Evolutionary conservation across 2,113 vertebrate genomes (phyloP), one percentile per base, ranked within the genome.

Genomic region (Triplophysa siluroides): DNA sequence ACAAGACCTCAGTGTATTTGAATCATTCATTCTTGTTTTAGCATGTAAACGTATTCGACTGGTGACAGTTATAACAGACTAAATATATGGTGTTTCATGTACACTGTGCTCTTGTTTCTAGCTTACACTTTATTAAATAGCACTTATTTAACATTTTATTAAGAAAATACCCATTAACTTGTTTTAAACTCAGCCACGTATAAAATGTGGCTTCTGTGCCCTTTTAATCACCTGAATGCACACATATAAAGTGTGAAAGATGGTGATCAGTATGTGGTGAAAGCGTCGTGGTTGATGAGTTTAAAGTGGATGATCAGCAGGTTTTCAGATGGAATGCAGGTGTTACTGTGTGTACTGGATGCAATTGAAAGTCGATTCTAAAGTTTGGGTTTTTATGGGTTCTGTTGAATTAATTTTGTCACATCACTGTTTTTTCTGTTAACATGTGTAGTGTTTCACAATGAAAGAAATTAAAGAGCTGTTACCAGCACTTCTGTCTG

Each of bases 391-490:
- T 45, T 19, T 19, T 8, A 9, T 8, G 54, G 19, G 19, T 58
- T 58, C 9, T 58, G 19, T 81, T 67, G 83, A n/a, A 18, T 21
- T n/a, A 41, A n/a, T 71, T 54, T 56, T 29, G 23, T 4, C 50
- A 5, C 69, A 1, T 56, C 69, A 60, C 54, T 23, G 13, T 60
- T 8, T n/a, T 26, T 56, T 70, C n/a, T 73, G 71, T 60, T 73
- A 41, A 24, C 33, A 24, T 81, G 79, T 85, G n/a, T 81, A 69
- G 84, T 87, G 84, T 88, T 83, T 83, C 87, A 78, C 81, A 45
- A 11, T 80, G 81, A 70, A 83, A 58, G 61, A 86, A 90, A 90
- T 89, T 87, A 91, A 90, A 38, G 82, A 67, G 4, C 68, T 78
- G 83, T 81, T 56, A 81, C 14, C 64, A 84, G 71, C 60, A 79